phyloP scores from a whole-genome alignment of 2,888 invertebrate species.

The Rotaria macrura region DNA sequence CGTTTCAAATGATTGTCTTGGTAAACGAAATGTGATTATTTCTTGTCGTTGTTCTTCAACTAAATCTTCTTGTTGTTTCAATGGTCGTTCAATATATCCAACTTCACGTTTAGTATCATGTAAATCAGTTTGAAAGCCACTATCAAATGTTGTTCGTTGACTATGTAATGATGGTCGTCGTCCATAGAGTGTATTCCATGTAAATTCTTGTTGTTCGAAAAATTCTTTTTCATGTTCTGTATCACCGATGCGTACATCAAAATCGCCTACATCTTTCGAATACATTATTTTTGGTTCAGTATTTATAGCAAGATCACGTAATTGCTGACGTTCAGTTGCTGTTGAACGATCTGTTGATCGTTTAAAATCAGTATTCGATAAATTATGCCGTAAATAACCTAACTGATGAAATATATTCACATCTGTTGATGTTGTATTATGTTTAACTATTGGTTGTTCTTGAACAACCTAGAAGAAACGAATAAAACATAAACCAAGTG shows the following conservation, averaged over 20 bases:
- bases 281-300: constrained; percentile 18
- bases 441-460: background rate
- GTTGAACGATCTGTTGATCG: background rate
- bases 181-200: background rate
- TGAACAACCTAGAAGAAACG: background rate
- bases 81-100: background rate
- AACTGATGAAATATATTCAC: background rate
- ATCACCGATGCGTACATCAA: background rate
- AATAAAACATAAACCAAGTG: too few species aligned
- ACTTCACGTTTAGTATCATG: constrained; percentile 11
- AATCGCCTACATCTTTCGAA: constrained; percentile 6
- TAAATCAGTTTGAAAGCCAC: background rate
- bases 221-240: background rate
- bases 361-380: background rate
- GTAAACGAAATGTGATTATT: background rate
- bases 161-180: background rate
- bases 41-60: constrained; percentile 3
- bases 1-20: background rate
- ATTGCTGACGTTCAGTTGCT: background rate
- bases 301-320: constrained; percentile 9
- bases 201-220: background rate
- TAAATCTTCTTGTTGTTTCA: background rate
- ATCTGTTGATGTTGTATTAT: background rate
- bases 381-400: background rate
- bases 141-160: background rate